Evolutionary conservation across 1,140 invertebrate genomes (phyloP), one percentile per base, ranked within the genome.

Genomic region (Telenomus remus): DNA sequence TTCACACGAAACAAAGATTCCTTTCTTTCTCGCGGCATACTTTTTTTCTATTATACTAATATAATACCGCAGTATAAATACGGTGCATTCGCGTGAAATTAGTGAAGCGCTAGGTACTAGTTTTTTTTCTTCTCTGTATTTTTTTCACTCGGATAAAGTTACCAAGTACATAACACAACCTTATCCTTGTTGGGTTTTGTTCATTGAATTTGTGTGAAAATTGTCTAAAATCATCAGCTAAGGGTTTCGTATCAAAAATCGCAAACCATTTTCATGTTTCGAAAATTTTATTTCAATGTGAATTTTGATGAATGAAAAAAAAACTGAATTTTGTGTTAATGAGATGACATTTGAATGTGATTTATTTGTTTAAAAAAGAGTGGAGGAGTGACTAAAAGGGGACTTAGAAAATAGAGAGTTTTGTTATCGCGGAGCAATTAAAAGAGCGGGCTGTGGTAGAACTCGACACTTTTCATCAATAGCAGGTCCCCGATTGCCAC

Each of bases 1-100:
- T 73, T 73, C 60, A 59, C 49, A 27, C 70, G 55, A 65, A 65
- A 73, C 70, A 73, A 73, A 73, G 70, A n/a, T 48, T 54, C 70
- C 44, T 65, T 73, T 73, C 70, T 73, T 65, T 71, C 48, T 49
- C 48, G 33, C 55, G 61, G 54, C 47, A 65, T 65, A 65, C 61
- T 27, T 27, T 60, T 65, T 65, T 65, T 59, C 70, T 65, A 65
- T 73, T 73, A 64, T 73, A 54, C 55, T 60, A 73, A 65, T 73
- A 65, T 73, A 59, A 73, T 73, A 35, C 54, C 6, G 55, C 35
- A 65, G 47, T 47, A 60, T 65, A 73, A 73, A 65, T 73, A 65
- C 54, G 43, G n/a, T 51, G 53, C 60, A 55, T 72, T 64, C 69
- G 54, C 69, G 60, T 63, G 60, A 64, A 72, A 64, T 72, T 72